Conservation (phyloP, 2,113 vertebrate genomes). For the Geococcyx californianus region DNA sequence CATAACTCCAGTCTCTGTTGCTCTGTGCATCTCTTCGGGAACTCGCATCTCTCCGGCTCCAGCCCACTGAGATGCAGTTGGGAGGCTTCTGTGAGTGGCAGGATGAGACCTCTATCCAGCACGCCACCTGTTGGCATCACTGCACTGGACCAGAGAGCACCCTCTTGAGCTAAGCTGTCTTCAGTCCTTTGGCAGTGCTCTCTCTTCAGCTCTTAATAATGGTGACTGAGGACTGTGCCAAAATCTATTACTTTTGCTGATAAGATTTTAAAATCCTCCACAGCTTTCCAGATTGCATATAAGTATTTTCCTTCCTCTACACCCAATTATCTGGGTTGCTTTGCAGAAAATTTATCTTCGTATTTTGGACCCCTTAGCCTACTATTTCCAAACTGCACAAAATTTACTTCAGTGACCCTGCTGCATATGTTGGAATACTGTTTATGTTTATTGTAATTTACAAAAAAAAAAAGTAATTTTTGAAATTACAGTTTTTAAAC, state of each 20-base stretch:
- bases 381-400: background rate
- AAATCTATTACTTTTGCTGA: background rate
- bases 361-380: background rate
- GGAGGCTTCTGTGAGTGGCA: too few relatives aligned
- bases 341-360: background rate
- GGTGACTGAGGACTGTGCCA: background rate
- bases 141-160: background rate
- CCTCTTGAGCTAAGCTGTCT: background rate
- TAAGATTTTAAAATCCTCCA: background rate
- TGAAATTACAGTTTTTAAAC: background rate
- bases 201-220: background rate
- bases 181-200: background rate
- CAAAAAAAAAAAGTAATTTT: background rate
- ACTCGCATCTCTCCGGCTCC: background rate
- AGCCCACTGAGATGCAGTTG: fast-evolving
- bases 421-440: background rate
- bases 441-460: background rate
- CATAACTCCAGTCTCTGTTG: background rate
- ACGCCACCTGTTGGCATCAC: fast-evolving
- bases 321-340: background rate
- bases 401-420: background rate
- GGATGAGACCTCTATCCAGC: background rate
- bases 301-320: background rate
- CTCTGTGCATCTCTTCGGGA: background rate
- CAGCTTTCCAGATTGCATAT: background rate